Conservation (phyloP, 2,797 vertebrate species). For the Pseudochirops corinnae region DNA sequence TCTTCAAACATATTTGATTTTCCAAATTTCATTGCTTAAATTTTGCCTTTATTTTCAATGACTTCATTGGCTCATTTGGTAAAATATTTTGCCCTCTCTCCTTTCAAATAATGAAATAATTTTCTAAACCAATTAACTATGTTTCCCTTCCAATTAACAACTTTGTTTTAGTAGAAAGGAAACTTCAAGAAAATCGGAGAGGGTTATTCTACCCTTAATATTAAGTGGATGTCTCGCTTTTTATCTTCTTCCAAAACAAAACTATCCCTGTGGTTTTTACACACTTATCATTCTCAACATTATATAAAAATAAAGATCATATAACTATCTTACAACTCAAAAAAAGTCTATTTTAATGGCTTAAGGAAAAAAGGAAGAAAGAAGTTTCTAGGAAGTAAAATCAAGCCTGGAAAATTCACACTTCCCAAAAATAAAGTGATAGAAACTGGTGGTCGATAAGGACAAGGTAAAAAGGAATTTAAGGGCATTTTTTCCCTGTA, state of each 20-base stretch:
- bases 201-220: not conserved
- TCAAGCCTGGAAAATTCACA: not conserved
- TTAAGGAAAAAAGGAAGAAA: slow-evolving; percentile 3
- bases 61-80: not conserved
- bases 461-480: not conserved
- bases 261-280: not conserved
- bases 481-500: not conserved
- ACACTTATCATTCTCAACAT: not conserved
- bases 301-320: slow-evolving; percentile 2
- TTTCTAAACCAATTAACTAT: slow-evolving; percentile 15
- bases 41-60: slow-evolving; percentile 53
- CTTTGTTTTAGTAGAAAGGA: slow-evolving; percentile 29
- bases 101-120: slow-evolving; percentile 49
- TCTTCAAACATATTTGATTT: slow-evolving; percentile 26
- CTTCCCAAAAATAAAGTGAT: not conserved
- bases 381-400: not conserved
- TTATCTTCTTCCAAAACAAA: not conserved
- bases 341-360: slow-evolving; percentile 33
- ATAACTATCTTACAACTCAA: slow-evolving; percentile 3
- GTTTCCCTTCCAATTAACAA: slow-evolving; percentile 22
- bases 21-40: slow-evolving; percentile 55
- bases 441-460: not conserved
- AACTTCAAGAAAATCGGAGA: slow-evolving; percentile 15
- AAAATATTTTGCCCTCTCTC: not conserved
- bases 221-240: not conserved